These are phyloP conservation scores for Piezodorus guildinii DNA, from an alignment of 1,140 invertebrate species.

Conservation along the genomic window DNA sequence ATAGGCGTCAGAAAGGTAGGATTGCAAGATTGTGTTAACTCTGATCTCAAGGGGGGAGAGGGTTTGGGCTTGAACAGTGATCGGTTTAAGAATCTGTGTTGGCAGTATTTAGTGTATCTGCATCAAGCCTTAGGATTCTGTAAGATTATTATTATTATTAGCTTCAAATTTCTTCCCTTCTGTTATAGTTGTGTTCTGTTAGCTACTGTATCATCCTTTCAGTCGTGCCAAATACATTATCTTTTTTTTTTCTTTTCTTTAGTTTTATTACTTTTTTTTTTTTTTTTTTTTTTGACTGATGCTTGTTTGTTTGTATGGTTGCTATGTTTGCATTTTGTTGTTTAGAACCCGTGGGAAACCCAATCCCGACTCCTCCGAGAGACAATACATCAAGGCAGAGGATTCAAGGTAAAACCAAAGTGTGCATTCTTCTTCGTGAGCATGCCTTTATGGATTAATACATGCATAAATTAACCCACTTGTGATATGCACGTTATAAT, in stretches of 20 bases:
- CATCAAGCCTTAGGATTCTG: no score
- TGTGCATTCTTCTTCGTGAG: neutral
- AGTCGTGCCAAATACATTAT: neutral
- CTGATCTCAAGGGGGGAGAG: no score
- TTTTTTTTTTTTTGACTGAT: neutral
- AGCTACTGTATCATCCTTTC: neutral
- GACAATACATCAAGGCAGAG: conserved; percentile 14
- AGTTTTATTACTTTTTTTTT: neutral
- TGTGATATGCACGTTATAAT: no score
- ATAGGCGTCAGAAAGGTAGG: no score
- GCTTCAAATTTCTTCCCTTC: no score
- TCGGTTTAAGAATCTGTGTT: no score
- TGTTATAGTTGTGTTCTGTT: neutral
- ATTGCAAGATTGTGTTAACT: no score
- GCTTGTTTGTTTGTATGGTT: conserved; percentile 6
- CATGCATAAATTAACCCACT: neutral
- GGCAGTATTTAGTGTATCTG: no score
- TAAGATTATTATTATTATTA: no score
- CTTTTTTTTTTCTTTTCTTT: neutral
- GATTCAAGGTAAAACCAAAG: conserved; percentile 17
- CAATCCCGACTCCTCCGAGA: conserved; percentile 22
- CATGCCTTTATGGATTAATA: neutral
- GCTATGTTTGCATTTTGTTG: conserved; percentile 23
- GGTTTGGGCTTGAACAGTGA: no score
- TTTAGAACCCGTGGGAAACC: conserved; percentile 23